A percentile compares a stretch with the other conserved stretches of the same genome.
Conservation (phyloP, 2,797 vertebrate species). For the Lithobates sylvaticus region DNA sequence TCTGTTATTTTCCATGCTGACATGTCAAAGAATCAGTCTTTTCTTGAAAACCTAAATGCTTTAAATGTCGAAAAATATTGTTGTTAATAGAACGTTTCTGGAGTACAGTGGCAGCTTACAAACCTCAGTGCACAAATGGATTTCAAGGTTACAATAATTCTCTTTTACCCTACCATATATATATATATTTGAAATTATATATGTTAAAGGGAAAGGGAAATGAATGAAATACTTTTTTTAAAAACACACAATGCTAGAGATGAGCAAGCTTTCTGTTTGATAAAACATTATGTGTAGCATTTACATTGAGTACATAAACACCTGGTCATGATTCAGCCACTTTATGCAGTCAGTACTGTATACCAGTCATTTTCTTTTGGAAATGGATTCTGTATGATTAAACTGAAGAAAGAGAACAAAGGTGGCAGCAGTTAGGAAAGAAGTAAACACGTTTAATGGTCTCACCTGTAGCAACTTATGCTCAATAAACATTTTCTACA, state of each 20-base stretch:
- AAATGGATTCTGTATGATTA: neutral
- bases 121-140: neutral
- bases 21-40: conserved; percentile 30
- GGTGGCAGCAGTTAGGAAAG: neutral
- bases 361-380: neutral
- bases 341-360: conserved; percentile 12
- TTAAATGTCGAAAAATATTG: conserved; percentile 18
- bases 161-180: neutral
- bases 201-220: neutral
- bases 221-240: neutral
- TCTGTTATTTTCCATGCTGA: neutral
- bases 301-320: neutral
- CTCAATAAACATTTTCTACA: too few relatives aligned
- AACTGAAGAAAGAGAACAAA: conserved; percentile 3
- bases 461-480: neutral
- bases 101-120: conserved; percentile 1
- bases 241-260: neutral
- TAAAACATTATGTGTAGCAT: neutral
- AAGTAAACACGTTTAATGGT: conserved; percentile 9
- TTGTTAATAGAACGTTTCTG: conserved; percentile 39
- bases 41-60: conserved; percentile 38
- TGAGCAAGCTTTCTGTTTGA: neutral
- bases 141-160: conserved; percentile 12
- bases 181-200: neutral
- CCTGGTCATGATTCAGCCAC: neutral